Evolutionary conservation across 2,797 vertebrate species (phyloP).

Genomic region (Sebastes goodei): DNA sequence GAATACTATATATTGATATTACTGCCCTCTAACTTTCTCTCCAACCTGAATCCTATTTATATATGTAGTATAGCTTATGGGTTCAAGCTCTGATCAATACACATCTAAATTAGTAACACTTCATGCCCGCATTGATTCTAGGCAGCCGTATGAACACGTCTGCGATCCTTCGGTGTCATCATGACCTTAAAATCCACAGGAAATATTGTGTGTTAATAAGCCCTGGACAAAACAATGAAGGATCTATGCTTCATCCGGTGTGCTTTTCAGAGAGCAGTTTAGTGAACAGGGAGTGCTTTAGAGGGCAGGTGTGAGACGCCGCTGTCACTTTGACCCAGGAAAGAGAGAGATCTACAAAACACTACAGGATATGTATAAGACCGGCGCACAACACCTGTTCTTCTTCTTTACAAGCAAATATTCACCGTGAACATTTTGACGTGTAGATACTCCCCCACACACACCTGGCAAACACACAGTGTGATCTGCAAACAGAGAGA

Average conservation of each 20-base stretch:
- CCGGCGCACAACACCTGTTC: slow-evolving; percentile 2
- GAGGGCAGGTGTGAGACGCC: slow-evolving; percentile 21
- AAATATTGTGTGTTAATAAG: background rate
- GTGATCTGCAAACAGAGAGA: background rate
- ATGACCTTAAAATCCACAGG: background rate
- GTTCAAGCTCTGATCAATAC: no score
- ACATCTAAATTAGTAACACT: no score
- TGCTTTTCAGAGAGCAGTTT: background rate
- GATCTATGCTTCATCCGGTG: background rate
- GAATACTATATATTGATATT: background rate
- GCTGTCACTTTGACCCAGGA: slow-evolving; percentile 26
- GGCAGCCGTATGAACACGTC: background rate
- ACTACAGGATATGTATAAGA: background rate
- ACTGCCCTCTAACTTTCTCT: background rate
- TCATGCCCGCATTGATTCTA: background rate
- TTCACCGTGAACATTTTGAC: background rate
- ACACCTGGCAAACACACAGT: background rate
- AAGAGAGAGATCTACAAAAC: background rate
- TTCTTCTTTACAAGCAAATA: background rate
- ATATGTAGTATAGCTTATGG: no score
- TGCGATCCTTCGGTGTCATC: background rate
- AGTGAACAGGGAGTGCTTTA: slow-evolving; percentile 2
- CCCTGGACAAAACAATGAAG: slow-evolving; percentile 11
- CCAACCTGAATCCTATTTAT: no score
- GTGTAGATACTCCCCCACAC: background rate